Percentiles rank a stretch among this genome's conserved stretches.
phyloP scores from a whole-genome alignment of 2,797 vertebrate genomes.

The Pitangus sulphuratus region DNA sequence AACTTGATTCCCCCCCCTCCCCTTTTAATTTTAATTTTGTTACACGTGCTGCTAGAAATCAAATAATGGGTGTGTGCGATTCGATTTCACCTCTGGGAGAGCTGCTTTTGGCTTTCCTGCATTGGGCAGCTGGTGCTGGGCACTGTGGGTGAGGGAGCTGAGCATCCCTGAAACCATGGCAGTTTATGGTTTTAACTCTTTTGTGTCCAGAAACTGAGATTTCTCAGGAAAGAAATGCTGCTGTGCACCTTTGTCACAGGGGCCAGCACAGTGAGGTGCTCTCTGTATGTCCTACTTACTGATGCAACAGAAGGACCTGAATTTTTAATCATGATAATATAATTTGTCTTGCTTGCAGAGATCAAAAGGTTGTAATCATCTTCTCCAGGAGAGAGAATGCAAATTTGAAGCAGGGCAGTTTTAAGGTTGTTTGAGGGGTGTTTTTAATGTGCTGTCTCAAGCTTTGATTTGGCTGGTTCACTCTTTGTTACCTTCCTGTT shows the following conservation, averaged over 20 bases:
- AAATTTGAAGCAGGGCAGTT: not conserved
- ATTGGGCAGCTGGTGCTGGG: not conserved
- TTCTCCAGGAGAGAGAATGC: not conserved
- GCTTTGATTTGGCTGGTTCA: not conserved
- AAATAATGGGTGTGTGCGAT: fast-evolving
- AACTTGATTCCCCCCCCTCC: not conserved
- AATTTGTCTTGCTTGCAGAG: not conserved
- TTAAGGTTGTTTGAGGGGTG: not conserved
- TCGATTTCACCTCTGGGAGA: not conserved
- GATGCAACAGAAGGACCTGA: not conserved
- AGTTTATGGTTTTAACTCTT: not conserved
- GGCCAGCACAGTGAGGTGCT: not conserved
- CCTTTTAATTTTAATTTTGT: not conserved
- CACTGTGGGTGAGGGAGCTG: not conserved
- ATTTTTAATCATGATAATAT: not conserved
- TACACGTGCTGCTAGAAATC: not conserved
- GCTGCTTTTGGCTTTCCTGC: not conserved
- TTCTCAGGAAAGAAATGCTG: not conserved
- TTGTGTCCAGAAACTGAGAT: not conserved
- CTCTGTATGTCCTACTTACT: not conserved
- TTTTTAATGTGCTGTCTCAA: not conserved
- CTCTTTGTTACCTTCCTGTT: constrained; percentile 7
- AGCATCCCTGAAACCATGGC: not conserved
- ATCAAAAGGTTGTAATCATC: not conserved
- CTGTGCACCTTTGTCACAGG: not conserved